Evolutionary conservation across 2,797 vertebrate species (phyloP), one percentile per base, ranked within the genome.

Genomic region (Lindbergichthys nudifrons): DNA sequence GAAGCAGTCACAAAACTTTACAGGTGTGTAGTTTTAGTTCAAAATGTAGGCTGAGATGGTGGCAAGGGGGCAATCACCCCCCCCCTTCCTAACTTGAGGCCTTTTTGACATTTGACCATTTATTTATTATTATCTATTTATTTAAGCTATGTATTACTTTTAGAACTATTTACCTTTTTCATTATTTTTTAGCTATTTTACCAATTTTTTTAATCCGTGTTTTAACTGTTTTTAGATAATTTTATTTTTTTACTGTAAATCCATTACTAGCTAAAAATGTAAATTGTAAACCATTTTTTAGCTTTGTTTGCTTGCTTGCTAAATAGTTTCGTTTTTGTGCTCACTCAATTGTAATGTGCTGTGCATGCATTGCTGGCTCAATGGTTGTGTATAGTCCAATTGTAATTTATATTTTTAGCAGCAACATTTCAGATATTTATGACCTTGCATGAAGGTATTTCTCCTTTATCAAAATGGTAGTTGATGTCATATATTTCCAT

Each of bases 341-440:
- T 9, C 3, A 10, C 36, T 70, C 39, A 23, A 5, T 50, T 71
- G 26, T 5, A 64, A 14, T 50, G 2, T 45, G 1, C 12, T 12
- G 14, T 45, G 23, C 8, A 63, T 7, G 18, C 18, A 72, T 14
- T 32, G 21, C 45, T 32, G 10, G 50, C 13, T 42, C 18, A 30
- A 57, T 0, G 18, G 32, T 42, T 57, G 3, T 5, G 18, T 36
- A 16, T 30, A 39, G 16, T 62, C 39, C 16, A 41, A 21, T 4
- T 0, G 12, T 1, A 6, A 13, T 47, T 41, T 11, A 19, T 41
- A 42, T 30, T 32, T 26, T 19, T 41, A 54, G 16, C 26, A 36
- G 21, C 30, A 32, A 63, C 32, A 26, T 63, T 36, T 26, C 47
- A 72, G 43, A 51, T 67, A 21, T 75, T n/a, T 43, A 41, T 47